Evolutionary conservation across 2,113 vertebrate genomes (phyloP), one percentile per base, ranked within the genome.

Genomic region (Callipepla squamata): DNA sequence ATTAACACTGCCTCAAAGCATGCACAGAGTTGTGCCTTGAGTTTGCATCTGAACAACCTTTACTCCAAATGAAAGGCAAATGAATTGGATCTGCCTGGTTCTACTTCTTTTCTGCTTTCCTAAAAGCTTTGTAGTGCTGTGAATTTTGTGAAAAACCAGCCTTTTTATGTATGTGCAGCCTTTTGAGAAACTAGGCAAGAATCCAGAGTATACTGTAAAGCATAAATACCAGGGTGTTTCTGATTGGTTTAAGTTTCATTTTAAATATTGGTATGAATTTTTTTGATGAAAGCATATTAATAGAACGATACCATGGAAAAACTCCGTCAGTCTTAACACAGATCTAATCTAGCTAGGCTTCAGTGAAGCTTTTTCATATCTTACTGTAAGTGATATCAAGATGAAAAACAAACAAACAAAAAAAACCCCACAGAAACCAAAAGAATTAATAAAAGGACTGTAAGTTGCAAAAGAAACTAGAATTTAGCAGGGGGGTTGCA

Each of bases 251-350:
- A 10, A 1, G 10, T 70, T 91, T 82, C 2, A 25, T 73, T 85
- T 80, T 38, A 85, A 69, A 70, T 47, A 32, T 70, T 80, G 15
- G 44, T 65, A 7, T 51, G 28, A 5, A 75, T 10, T 90, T 10
- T 90, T 90, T 61, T 84, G 44, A n/a, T 48, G 69, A 72, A 47
- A 83, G 3, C 6, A 32, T 15, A 20, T 69, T 20, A 58, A 14
- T 13, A 19, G 1, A 4, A n/a, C 26, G 40, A 36, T 9, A 32
- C 7, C 4, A 36, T 40, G 25, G 17, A 80, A 81, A 80, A 79
- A 3, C 5, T 62, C 34, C 9, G 0, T 65, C 30, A 70, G 15
- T 72, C 30, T 34, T 34, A 67, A 11, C 2, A 2, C 2, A 73
- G n/a, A 8, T 48, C 53, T 91, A 65, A 47, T 32, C 44, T 63